These are phyloP conservation scores for Noctua fimbriata DNA, from an alignment of 2,888 invertebrate species.

Conservation along the genomic window DNA sequence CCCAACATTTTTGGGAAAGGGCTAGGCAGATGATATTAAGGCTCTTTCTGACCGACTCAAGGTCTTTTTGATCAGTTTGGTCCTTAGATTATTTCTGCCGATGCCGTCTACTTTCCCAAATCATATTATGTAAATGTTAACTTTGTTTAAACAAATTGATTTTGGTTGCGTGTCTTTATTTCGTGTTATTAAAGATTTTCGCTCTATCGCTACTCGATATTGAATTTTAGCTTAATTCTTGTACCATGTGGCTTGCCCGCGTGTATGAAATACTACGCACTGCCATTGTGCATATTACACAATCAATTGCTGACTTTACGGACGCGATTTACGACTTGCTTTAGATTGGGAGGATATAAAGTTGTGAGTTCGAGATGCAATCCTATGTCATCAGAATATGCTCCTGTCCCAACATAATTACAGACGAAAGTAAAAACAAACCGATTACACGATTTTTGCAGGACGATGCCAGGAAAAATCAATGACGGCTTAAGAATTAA, in stretches of 20 bases:
- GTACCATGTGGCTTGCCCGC: slow-evolving; percentile 69
- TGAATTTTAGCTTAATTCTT: slow-evolving; percentile 76
- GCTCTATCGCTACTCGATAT: slow-evolving; percentile 69
- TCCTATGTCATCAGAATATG: not conserved
- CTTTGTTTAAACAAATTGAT: not conserved
- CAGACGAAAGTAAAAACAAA: not conserved
- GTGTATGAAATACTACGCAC: slow-evolving; percentile 76
- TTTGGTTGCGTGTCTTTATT: not conserved
- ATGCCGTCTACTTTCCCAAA: not conserved
- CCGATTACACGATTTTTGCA: not conserved
- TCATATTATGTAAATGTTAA: not conserved
- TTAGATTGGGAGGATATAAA: not conserved
- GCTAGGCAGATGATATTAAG: no score
- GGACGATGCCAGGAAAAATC: not conserved
- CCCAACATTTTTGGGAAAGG: no score
- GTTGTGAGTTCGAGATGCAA: not conserved
- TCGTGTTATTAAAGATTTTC: not conserved
- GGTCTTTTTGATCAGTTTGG: not conserved
- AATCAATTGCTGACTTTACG: not conserved
- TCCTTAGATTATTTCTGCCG: not conserved
- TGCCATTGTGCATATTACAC: slow-evolving; percentile 24
- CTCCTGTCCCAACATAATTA: not conserved
- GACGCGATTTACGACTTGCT: not conserved
- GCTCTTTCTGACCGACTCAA: not conserved
- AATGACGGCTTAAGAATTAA: not conserved